Evolutionary conservation across 2,797 vertebrate species (phyloP).

Genomic region (Meda fulgida): DNA sequence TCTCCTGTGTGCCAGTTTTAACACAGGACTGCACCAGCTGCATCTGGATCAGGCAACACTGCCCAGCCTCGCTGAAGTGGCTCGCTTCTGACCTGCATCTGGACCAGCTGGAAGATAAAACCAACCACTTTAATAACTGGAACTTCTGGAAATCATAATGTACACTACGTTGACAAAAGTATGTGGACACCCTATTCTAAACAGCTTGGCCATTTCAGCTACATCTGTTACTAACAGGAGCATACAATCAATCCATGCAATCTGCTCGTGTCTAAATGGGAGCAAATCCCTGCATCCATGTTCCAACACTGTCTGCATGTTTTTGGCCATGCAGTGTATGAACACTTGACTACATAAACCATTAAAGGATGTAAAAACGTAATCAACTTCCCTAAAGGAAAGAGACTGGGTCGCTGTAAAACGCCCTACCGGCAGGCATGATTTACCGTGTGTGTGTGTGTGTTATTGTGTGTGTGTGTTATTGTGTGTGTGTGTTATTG

Average conservation of each 20-base stretch:
- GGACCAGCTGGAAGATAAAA: background rate
- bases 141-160: conserved; percentile 12
- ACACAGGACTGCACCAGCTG: conserved; percentile 71
- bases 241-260: background rate
- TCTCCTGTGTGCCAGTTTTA: conserved; percentile 79
- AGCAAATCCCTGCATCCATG: background rate
- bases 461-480: background rate
- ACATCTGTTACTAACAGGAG: background rate
- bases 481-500: background rate
- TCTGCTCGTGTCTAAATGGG: background rate
- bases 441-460: background rate
- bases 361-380: background rate
- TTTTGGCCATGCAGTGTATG: background rate
- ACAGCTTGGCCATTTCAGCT: background rate
- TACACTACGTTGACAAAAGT: background rate
- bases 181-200: conserved; percentile 5
- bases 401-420: background rate
- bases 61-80: conserved; percentile 68
- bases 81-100: conserved; percentile 70
- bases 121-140: background rate
- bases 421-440: background rate
- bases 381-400: background rate
- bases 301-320: background rate
- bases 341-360: background rate
- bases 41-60: conserved; percentile 59